These are phyloP conservation scores for Eucriotettix oculatus DNA, from an alignment of 2,888 invertebrate species.

Conservation along the genomic window DNA sequence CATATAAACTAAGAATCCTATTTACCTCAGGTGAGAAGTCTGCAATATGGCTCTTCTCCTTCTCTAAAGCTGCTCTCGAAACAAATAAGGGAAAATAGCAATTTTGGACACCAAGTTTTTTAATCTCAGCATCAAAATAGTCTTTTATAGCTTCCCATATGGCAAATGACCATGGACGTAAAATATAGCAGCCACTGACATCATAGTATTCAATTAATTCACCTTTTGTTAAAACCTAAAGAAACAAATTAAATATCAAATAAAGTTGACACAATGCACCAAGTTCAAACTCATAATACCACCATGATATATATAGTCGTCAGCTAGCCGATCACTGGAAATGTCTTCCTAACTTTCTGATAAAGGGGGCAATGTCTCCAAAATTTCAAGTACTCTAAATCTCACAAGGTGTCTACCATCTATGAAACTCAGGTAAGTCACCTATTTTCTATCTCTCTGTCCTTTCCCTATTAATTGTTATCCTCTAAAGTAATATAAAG, in stretches of 20 bases:
- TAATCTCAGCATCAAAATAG: conserved; percentile 76
- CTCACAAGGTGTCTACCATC: too few relatives aligned
- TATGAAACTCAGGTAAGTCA: too few relatives aligned
- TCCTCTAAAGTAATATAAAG: too few relatives aligned
- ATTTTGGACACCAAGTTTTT: conserved; percentile 84
- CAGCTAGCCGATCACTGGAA: too few relatives aligned
- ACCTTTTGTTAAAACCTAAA: conserved; percentile 59
- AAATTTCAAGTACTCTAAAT: too few relatives aligned
- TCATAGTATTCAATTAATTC: conserved; percentile 99
- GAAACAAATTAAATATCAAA: neutral
- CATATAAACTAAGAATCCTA: neutral
- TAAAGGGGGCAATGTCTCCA: too few relatives aligned
- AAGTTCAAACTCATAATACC: neutral
- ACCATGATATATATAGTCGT: too few relatives aligned
- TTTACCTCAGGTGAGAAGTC: conserved; percentile 95
- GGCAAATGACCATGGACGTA: conserved; percentile 91
- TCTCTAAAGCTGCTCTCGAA: conserved; percentile 73
- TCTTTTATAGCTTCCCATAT: conserved; percentile 86
- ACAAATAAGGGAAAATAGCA: conserved; percentile 99
- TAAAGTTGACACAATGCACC: neutral
- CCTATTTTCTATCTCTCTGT: too few relatives aligned
- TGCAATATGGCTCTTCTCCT: conserved; percentile 90
- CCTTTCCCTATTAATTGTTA: too few relatives aligned
- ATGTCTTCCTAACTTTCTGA: too few relatives aligned
- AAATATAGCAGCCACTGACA: conserved; percentile 96